Base-by-base conservation (phyloP, 2,797 vertebrate species). In the Eulemur albifrons region DNA sequence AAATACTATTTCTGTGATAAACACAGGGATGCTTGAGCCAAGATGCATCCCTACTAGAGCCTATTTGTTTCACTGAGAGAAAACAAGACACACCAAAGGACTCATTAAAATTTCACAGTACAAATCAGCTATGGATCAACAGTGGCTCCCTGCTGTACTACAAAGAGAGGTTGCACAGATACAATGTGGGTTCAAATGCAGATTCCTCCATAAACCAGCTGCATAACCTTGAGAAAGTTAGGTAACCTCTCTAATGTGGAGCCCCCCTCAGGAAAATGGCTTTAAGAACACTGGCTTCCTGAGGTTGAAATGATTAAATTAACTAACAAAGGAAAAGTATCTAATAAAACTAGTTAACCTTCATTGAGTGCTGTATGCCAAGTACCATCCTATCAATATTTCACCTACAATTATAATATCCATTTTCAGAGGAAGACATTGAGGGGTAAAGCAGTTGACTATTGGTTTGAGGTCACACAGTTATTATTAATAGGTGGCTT, bases 1-100 rank as follows among this genome's bases (percentile, higher is more conserved):
- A 61, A 88, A 48, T 50, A 9, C 59, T 63, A 59, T 88, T 97
- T 93, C 85, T 94, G 77, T 94, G 50, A 82, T 90, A 43, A 92
- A 69, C 67, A 59, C 38, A 63, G 48, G 21, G 6, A 48, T 86
- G 61, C 54, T 84, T 88, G 82, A 95, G 15, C 67, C 27, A 92
- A 80, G 40, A 81, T 72, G 35, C 67, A 85, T 75, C 38, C 4
- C 25, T 69, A 57, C 25, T 30, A 23, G 75, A 90, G 12, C 15
- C 52, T 65, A 21, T 82, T 77, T 86, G 50, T 73, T 96, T 87
- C 81, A 61, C 2, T 27, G 30, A 23, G 35, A 9, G 38, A 83
- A n/a, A 77, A 45, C 12, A 61, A 59, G 38, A 43, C 7, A 77
- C 18, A 69, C 21, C 54, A 80, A 86, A 73, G 32, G 59, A 70